Base-by-base conservation (phyloP, 2,888 invertebrate genomes). In the Lordiphosa fenestrarum region DNA sequence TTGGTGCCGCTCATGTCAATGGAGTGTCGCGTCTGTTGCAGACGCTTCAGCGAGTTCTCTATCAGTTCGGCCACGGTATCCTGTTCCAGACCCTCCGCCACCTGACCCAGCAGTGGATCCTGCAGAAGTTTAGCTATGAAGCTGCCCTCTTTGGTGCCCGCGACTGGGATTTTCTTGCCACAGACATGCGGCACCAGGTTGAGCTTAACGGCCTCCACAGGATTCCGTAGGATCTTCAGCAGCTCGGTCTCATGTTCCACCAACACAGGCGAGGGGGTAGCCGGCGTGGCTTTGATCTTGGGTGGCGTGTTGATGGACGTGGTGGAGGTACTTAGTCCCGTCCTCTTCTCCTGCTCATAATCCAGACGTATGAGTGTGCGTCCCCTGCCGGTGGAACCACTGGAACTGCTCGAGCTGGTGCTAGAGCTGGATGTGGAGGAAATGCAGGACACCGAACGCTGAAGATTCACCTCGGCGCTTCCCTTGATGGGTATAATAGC, bases 171-270 rank as follows among this genome's bases (percentile, higher is more conserved):
- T 6, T 61, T 48, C 88, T 93, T 93, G 25, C 94, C 94, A 88
- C 95, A 95, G 51, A 95, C 93, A 86, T 94, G 94, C 41, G 95
- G 94, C 80, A 95, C 93, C 66, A 94, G 90, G 88, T 95, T 94
- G 72, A 93, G 91, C 81, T 92, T 92, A 3, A 94, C 93, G 12
- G 95, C 95, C 91, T 94, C 94, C 6, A 95, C 94, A 0, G 95
- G 95, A 89, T 95, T 93, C 69, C 91, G 91, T 38, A 94, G 85
- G 65, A 94, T 91, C 66, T 91, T 91, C 48, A 91, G 89, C 41
- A 93, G 88, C 71, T 92, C 92, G 23, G 88, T 87, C 40, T 89
- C 89, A 54, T 89, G 89, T 3, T 88, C 85, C 37, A 89, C 71
- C 48, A 86, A 54, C 4, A 57, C 7, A 46, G 37, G 51, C 0